Percentiles rank a stretch among this genome's conserved stretches.
Conservation (phyloP, 2,113 vertebrate species). For the Myiagra hebetior region DNA sequence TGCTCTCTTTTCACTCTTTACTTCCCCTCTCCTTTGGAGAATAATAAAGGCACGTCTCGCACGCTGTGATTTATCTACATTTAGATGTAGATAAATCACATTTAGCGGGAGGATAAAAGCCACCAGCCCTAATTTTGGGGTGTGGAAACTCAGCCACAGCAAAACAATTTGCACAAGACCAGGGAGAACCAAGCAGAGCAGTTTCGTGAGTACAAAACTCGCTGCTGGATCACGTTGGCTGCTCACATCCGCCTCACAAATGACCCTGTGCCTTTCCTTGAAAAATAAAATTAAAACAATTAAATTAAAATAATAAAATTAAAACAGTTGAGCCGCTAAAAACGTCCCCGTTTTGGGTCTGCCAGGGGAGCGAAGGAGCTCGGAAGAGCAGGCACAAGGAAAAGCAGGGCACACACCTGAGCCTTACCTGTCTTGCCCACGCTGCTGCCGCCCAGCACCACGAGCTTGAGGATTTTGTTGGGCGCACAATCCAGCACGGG, state of each 20-base stretch:
- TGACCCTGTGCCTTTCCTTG: neutral
- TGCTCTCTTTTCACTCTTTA: neutral
- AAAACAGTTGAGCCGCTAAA: neutral
- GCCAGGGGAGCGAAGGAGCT: neutral
- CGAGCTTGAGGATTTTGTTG: constrained; percentile 88
- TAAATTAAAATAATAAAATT: too few relatives aligned
- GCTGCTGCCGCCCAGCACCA: constrained; percentile 85
- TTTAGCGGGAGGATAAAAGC: neutral
- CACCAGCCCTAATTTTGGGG: neutral
- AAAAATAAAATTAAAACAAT: too few relatives aligned
- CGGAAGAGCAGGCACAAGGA: neutral
- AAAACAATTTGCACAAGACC: neutral
- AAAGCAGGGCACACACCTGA: neutral
- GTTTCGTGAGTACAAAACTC: neutral
- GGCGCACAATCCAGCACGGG: constrained; percentile 81
- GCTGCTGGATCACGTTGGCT: neutral
- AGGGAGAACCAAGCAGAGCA: neutral
- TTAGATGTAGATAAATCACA: too few relatives aligned
- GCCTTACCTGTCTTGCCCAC: constrained; percentile 89
- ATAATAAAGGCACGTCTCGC: neutral
- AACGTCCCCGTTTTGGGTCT: too few relatives aligned
- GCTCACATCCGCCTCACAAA: neutral
- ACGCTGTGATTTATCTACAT: neutral
- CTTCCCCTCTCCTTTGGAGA: neutral
- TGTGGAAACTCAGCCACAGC: neutral